Evolutionary conservation across 1,140 invertebrate genomes (phyloP).

Genomic region (Pseudobourletiella spinata): DNA sequence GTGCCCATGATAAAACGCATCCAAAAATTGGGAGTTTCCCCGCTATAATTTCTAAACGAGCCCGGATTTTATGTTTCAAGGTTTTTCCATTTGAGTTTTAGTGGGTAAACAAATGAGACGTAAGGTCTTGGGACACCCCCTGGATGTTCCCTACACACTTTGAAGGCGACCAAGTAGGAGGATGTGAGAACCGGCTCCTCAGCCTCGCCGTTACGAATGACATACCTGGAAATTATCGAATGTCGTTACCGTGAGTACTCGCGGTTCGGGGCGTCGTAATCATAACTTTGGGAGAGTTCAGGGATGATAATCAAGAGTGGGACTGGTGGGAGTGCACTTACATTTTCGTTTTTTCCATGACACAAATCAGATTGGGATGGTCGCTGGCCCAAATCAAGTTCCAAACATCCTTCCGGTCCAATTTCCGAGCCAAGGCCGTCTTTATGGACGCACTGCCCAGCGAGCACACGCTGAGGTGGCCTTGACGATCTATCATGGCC

Average conservation of each 20-base stretch:
- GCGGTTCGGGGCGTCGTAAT: too few relatives aligned
- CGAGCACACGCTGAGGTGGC: constrained; percentile 31
- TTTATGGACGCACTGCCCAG: constrained; percentile 19
- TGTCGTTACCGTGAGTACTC: too few relatives aligned
- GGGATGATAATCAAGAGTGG: too few relatives aligned
- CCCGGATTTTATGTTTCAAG: too few relatives aligned
- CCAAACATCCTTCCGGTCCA: constrained; percentile 92
- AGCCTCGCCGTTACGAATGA: constrained; percentile 56
- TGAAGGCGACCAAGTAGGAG: constrained; percentile 72
- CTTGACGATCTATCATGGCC: constrained; percentile 41
- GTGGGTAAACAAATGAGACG: too few relatives aligned
- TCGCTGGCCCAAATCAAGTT: constrained; percentile 88
- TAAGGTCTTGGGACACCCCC: too few relatives aligned
- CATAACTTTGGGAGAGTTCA: too few relatives aligned
- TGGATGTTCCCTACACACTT: too few relatives aligned
- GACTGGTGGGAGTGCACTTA: constrained; percentile 51
- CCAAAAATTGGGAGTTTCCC: too few relatives aligned
- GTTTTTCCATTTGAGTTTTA: too few relatives aligned
- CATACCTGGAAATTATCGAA: constrained; percentile 18
- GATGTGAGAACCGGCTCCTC: constrained; percentile 80
- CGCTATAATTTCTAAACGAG: too few relatives aligned
- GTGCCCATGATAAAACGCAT: too few relatives aligned
- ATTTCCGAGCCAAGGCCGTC: constrained; percentile 38
- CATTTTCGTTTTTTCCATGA: constrained; percentile 93
- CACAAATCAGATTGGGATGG: constrained; percentile 76